Evolutionary conservation across 2,797 vertebrate genomes (phyloP).

Genomic region (Silurus lanzhouensis): DNA sequence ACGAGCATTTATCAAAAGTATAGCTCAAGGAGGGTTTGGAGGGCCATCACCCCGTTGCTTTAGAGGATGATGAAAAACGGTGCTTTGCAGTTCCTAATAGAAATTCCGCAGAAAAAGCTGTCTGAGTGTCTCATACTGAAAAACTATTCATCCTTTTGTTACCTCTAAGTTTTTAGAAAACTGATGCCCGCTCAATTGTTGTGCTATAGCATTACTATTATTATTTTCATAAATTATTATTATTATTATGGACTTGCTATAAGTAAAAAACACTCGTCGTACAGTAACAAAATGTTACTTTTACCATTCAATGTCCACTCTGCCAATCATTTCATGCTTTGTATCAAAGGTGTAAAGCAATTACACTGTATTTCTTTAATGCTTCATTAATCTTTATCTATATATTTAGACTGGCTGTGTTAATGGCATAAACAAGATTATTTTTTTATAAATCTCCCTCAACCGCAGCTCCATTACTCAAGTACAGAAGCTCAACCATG

Average conservation of each 20-base stretch:
- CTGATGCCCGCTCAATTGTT: constrained; percentile 78
- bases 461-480: neutral
- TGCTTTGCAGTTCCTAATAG: constrained; percentile 73
- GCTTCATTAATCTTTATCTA: neutral
- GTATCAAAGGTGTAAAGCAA: neutral
- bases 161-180: constrained; percentile 76
- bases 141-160: constrained; percentile 72
- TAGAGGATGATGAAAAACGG: constrained; percentile 75
- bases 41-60: constrained; percentile 68
- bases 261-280: constrained; percentile 67
- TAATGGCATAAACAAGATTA: neutral
- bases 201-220: constrained; percentile 72
- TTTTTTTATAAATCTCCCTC: too few relatives aligned
- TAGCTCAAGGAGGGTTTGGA: constrained; percentile 70
- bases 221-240: too few relatives aligned
- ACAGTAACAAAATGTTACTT: constrained; percentile 72
- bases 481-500: neutral
- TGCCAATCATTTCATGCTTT: constrained; percentile 7
- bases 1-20: constrained; percentile 70
- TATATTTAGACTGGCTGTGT: neutral
- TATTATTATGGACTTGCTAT: constrained; percentile 80
- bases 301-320: constrained; percentile 48
- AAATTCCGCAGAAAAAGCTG: constrained; percentile 70
- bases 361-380: neutral
- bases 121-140: constrained; percentile 73